Evolutionary conservation across 37 sponge, comb jelly and placozoan species (phyloP).

Genomic region (Chondrilla cf. caribensis): DNA sequence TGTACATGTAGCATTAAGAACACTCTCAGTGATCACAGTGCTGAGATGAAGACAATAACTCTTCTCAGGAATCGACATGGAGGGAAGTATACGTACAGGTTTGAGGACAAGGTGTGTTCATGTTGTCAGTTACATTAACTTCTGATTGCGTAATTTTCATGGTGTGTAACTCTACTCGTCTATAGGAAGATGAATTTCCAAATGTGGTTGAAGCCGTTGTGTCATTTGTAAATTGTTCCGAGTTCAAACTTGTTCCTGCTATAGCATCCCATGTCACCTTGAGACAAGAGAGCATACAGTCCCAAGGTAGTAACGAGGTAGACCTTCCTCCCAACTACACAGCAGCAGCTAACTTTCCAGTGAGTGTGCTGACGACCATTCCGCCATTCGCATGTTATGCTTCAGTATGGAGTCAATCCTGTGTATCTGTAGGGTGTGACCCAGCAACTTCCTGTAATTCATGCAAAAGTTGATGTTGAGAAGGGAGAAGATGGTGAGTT

Average conservation of each 20-base stretch:
- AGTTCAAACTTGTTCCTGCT: background rate
- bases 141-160: too few relatives aligned
- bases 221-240: background rate
- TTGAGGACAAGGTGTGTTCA: background rate
- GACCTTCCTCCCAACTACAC: background rate
- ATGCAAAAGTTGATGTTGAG: background rate
- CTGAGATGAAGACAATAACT: background rate
- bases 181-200: background rate
- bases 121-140: too few relatives aligned
- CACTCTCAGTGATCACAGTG: too few relatives aligned
- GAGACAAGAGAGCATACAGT: background rate
- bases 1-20: background rate
- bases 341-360: background rate
- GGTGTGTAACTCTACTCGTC: background rate
- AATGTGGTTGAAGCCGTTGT: background rate
- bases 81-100: too few relatives aligned
- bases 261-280: background rate
- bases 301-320: background rate
- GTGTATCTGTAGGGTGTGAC: background rate
- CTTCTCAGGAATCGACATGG: background rate
- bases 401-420: background rate
- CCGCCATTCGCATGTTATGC: background rate
- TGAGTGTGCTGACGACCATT: background rate
- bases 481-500: conserved; percentile 17
- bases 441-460: background rate